Percentiles rank a stretch among this genome's conserved stretches.
Conservation (phyloP, 2,888 invertebrate genomes). For the Watsonalla cultraria region DNA sequence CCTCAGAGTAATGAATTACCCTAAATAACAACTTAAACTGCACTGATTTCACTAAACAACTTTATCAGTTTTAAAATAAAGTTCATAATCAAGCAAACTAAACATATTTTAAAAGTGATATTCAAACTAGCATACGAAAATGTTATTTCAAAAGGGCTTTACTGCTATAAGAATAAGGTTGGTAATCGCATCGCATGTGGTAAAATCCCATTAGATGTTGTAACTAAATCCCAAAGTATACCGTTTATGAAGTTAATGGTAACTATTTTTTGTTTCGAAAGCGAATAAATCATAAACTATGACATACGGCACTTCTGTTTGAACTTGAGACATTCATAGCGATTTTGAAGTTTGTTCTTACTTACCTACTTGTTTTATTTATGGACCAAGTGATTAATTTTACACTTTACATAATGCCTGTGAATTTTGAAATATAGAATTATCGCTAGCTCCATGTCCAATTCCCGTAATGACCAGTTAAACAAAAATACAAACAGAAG, state of each 20-base stretch:
- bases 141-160: constrained; percentile 2
- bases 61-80: not conserved
- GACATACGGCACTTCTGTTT: constrained; percentile 59
- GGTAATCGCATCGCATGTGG: not conserved
- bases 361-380: too few species aligned
- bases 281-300: constrained; percentile 67
- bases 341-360: constrained; percentile 1
- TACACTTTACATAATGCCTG: too few species aligned
- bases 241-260: constrained; percentile 69
- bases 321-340: constrained; percentile 30
- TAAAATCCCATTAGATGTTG: constrained; percentile 31
- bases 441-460: too few species aligned
- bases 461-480: too few species aligned
- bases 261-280: constrained; percentile 44
- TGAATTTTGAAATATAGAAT: too few species aligned
- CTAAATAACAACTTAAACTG: not conserved
- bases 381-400: too few species aligned
- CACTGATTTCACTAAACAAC: not conserved
- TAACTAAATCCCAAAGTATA: constrained; percentile 63
- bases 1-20: constrained; percentile 30
- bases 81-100: not conserved
- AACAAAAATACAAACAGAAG: too few species aligned
- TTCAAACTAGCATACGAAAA: constrained; percentile 8
- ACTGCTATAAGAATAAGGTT: not conserved
- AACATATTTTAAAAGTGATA: not conserved